A percentile compares a stretch with the other conserved stretches of the same genome.
These are phyloP conservation scores for Copidosoma aretas DNA, from an alignment of 2,888 invertebrate genomes.

Conservation along the genomic window DNA sequence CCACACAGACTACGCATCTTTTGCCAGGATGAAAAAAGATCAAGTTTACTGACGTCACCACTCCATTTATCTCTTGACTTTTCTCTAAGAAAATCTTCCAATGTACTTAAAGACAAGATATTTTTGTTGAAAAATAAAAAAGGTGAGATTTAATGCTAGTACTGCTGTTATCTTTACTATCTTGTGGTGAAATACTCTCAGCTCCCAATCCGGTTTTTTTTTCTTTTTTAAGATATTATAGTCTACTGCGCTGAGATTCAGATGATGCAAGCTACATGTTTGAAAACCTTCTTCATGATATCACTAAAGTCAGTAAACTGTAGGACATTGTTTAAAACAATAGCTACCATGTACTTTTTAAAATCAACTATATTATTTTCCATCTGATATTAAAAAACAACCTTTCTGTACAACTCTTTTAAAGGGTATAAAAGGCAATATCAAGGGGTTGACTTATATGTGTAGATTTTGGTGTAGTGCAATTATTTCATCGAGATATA, in stretches of 20 bases:
- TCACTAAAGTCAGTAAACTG: background rate
- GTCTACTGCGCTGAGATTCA: constrained; percentile 8
- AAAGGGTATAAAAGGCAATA: constrained; percentile 31
- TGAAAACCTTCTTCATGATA: background rate
- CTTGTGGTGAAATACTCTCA: background rate
- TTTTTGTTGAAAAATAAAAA: background rate
- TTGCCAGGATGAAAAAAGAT: background rate
- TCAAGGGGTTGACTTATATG: constrained; percentile 28
- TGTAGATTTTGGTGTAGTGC: constrained; percentile 29
- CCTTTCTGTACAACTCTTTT: constrained; percentile 25
- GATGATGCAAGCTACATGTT: constrained; percentile 3
- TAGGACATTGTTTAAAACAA: background rate
- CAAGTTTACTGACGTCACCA: background rate
- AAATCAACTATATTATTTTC: background rate
- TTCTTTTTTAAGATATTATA: constrained; percentile 6
- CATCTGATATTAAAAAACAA: constrained; percentile 12
- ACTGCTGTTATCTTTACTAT: background rate
- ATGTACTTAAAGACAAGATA: background rate
- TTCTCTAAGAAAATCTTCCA: background rate
- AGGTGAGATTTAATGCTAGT: background rate
- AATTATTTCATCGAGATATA: constrained; percentile 43
- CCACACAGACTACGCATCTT: background rate
- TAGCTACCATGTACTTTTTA: constrained; percentile 3
- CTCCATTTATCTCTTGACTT: background rate
- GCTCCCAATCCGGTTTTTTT: background rate